Percentiles rank a stretch among this genome's conserved stretches.
phyloP scores from a whole-genome alignment of 2,888 invertebrate genomes.

The Panorpa germanica region DNA sequence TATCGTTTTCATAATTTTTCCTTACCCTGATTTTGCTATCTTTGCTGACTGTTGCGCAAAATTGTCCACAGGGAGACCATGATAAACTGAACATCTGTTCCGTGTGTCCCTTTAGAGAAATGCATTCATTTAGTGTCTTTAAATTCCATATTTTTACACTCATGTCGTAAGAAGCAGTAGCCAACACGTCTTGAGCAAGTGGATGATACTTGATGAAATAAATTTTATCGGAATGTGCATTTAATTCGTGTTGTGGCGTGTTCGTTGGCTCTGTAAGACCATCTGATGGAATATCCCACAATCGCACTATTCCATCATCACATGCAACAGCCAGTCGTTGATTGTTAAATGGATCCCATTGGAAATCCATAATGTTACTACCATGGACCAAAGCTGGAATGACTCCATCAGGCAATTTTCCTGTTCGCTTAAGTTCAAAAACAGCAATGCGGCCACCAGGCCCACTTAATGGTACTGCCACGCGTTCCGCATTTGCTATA shows the following conservation, averaged over 20 bases:
- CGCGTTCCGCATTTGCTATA: conserved; percentile 64
- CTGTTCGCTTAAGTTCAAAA: conserved; percentile 59
- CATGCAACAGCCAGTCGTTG: conserved; percentile 68
- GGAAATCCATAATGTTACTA: conserved; percentile 77
- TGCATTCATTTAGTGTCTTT: conserved; percentile 35
- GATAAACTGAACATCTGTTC: conserved; percentile 83
- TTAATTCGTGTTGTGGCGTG: conserved; percentile 43
- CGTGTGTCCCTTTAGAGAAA: conserved; percentile 53
- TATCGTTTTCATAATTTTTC: conserved; percentile 7
- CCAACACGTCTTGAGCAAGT: conserved; percentile 64
- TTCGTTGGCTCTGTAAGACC: conserved; percentile 66
- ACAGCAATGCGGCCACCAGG: conserved; percentile 82
- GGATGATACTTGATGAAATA: conserved; percentile 86
- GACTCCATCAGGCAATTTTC: conserved; percentile 60
- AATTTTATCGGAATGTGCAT: conserved; percentile 79
- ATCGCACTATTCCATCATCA: conserved; percentile 67
- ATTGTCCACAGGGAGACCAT: conserved; percentile 84
- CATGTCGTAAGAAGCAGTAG: conserved; percentile 81
- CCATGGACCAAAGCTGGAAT: conserved; percentile 81
- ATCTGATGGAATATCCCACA: conserved; percentile 60
- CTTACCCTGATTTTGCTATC: conserved; percentile 57
- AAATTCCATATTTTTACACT: conserved; percentile 80
- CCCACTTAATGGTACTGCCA: conserved; percentile 79
- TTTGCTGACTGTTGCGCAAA: conserved; percentile 74
- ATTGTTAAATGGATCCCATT: conserved; percentile 84